These are phyloP conservation scores for Brotogeris chrysoptera DNA, from an alignment of 2,797 vertebrate species.

Conservation along the genomic window DNA sequence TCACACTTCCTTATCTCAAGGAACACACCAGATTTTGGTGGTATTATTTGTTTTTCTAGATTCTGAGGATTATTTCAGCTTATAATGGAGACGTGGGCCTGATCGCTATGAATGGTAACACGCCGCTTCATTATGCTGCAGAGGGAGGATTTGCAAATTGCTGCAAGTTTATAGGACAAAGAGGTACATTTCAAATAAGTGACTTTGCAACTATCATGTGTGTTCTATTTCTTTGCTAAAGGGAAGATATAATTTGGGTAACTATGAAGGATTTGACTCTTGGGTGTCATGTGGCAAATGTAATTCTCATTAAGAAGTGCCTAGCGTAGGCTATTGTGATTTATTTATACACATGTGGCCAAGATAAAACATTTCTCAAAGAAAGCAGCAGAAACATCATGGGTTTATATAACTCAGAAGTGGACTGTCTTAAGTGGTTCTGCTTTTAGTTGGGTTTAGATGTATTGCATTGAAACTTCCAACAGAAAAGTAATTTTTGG, in stretches of 20 bases:
- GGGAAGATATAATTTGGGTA: neutral
- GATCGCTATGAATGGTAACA: constrained; percentile 82
- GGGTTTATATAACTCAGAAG: neutral
- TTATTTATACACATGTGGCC: neutral
- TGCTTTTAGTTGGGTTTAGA: neutral
- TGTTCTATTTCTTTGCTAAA: neutral
- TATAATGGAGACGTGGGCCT: constrained; percentile 83
- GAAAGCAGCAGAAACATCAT: neutral
- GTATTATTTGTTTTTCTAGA: constrained; percentile 60
- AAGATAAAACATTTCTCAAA: neutral
- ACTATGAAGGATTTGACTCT: neutral
- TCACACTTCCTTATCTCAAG: neutral
- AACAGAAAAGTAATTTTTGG: neutral
- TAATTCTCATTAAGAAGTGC: neutral
- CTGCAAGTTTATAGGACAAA: constrained; percentile 92
- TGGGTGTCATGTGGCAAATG: neutral
- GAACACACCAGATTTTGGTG: neutral
- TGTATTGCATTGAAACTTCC: neutral
- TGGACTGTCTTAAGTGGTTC: neutral
- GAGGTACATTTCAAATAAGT: constrained; percentile 80
- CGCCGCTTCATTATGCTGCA: constrained; percentile 88
- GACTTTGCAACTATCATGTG: neutral
- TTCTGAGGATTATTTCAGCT: constrained; percentile 79
- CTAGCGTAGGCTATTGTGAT: neutral
- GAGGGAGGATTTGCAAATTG: constrained; percentile 83